Percentiles rank a stretch among this genome's conserved stretches.
These are phyloP conservation scores for Oikopleura vanhoeffeni DNA, from an alignment of 23 tunicate species.

Conservation along the genomic window DNA sequence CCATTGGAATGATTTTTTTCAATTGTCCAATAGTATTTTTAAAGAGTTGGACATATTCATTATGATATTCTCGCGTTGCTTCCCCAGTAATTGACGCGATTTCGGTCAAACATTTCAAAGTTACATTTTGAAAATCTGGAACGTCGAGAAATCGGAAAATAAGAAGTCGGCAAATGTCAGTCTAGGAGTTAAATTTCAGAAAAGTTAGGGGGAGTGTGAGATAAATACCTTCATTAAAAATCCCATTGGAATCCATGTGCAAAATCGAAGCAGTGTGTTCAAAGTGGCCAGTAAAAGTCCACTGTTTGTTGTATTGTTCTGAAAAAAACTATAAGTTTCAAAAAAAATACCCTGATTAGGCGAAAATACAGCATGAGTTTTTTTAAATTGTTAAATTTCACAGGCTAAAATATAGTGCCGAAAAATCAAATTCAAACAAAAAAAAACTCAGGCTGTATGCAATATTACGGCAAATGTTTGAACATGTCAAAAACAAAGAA, in stretches of 20 bases:
- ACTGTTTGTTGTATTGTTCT: slow-evolving; percentile 83
- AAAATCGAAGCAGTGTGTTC: slow-evolving; percentile 69
- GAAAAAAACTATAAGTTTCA: slow-evolving; percentile 16
- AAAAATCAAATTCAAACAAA: too few relatives aligned
- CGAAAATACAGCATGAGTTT: too few relatives aligned
- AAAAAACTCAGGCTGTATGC: too few relatives aligned
- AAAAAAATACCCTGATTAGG: too few relatives aligned
- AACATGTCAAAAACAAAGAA: too few relatives aligned
- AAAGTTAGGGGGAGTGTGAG: too few relatives aligned
- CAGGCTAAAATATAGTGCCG: too few relatives aligned
- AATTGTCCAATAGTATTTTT: slow-evolving; percentile 66
- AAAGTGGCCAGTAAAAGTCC: slow-evolving; percentile 65
- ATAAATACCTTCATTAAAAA: slow-evolving; percentile 16
- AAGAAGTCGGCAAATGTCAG: background rate
- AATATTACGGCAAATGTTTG: too few relatives aligned
- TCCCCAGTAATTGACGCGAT: slow-evolving; percentile 31
- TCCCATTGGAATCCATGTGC: slow-evolving; percentile 98
- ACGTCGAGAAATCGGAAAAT: slow-evolving; percentile 44
- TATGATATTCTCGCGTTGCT: slow-evolving; percentile 40
- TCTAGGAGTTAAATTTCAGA: too few relatives aligned
- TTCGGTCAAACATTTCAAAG: slow-evolving; percentile 91
- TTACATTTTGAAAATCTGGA: slow-evolving; percentile 84
- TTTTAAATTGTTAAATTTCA: too few relatives aligned
- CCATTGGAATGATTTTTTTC: slow-evolving; percentile 82
- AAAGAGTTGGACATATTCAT: slow-evolving; percentile 55